These are phyloP conservation scores for Heliconius cydno DNA, from an alignment of 2,888 invertebrate genomes.

Conservation along the genomic window DNA sequence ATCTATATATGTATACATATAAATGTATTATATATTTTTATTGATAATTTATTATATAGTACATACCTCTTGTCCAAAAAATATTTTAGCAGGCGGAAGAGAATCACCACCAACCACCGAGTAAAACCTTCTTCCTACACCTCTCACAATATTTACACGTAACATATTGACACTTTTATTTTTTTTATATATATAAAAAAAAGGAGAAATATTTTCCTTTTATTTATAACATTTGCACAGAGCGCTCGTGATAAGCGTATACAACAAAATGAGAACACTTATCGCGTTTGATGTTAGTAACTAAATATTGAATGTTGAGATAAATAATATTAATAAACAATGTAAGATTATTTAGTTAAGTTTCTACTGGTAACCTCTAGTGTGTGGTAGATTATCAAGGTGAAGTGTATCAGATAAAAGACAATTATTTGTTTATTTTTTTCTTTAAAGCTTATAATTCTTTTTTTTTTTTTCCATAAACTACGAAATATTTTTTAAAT, in stretches of 20 bases:
- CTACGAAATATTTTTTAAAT: no score
- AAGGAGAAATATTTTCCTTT: conserved; percentile 9
- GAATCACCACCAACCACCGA: conserved; percentile 34
- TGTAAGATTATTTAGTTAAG: conserved; percentile 38
- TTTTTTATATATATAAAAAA: background rate
- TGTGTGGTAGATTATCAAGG: conserved; percentile 33
- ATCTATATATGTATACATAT: background rate
- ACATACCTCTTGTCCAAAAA: conserved; percentile 44
- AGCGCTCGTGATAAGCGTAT: conserved; percentile 44
- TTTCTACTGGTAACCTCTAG: conserved; percentile 40
- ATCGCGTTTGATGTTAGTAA: conserved; percentile 52
- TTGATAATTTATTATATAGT: background rate
- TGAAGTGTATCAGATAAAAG: conserved; percentile 13
- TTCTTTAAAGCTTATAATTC: background rate
- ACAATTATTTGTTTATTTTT: background rate
- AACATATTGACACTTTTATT: conserved; percentile 58
- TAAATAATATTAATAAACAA: conserved; percentile 48
- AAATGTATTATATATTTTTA: background rate
- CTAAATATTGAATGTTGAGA: conserved; percentile 46
- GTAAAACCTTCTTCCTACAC: conserved; percentile 39
- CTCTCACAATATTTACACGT: conserved; percentile 45
- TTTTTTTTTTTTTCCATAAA: no score
- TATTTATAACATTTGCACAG: conserved; percentile 21
- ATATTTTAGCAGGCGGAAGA: conserved; percentile 34
- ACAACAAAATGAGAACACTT: conserved; percentile 53